Conservation (phyloP, 2,888 invertebrate genomes). For the Lissocephala sabroskyi region DNA sequence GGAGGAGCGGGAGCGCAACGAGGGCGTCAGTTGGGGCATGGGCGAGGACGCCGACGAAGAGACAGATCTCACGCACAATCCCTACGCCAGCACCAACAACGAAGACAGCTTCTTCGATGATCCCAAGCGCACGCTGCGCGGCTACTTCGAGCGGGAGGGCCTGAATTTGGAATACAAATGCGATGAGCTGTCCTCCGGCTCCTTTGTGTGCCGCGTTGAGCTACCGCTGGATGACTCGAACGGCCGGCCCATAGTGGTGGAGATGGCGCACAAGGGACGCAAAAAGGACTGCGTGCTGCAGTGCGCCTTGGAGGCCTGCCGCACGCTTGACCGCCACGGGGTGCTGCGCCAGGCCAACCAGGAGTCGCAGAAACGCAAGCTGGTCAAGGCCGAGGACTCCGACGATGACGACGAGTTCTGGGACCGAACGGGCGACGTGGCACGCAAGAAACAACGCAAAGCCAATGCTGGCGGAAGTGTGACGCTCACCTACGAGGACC, state of each 20-base stretch:
- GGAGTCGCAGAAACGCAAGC: conserved; percentile 86
- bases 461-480: conserved; percentile 46
- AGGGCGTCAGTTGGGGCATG: conserved; percentile 96
- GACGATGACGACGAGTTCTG: conserved; percentile 98
- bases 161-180: conserved; percentile 89
- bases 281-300: conserved; percentile 95
- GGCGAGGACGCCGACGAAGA: conserved; percentile 92
- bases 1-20: conserved; percentile 74
- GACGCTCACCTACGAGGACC: conserved; percentile 77
- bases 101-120: conserved; percentile 94
- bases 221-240: conserved; percentile 86
- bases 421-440: conserved; percentile 94
- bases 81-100: conserved; percentile 85
- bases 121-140: conserved; percentile 94
- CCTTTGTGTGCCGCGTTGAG: conserved; percentile 88
- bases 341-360: conserved; percentile 89
- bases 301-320: conserved; percentile 95
- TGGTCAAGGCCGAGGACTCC: conserved; percentile 85
- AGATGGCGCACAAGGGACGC: conserved; percentile 90
- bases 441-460: conserved; percentile 85
- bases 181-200: conserved; percentile 87
- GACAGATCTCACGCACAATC: conserved; percentile 85
- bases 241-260: conserved; percentile 85
- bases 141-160: conserved; percentile 95
- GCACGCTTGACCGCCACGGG: conserved; percentile 90